phyloP scores from a whole-genome alignment of 2,888 invertebrate species.

The Criorhina ranunculi region DNA sequence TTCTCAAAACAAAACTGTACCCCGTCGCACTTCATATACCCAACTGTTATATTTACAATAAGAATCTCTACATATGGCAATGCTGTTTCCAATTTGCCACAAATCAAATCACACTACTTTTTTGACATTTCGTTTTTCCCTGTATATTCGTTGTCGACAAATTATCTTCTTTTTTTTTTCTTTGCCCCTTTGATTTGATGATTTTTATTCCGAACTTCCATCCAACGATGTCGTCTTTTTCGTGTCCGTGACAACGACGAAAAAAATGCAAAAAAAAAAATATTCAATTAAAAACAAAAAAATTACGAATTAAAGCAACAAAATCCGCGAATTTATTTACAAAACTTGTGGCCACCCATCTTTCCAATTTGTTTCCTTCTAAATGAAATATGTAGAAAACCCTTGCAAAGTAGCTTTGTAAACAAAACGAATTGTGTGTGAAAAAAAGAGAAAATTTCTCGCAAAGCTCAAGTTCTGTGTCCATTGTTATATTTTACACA shows the following conservation, averaged over 20 bases:
- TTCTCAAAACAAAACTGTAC: too few species aligned
- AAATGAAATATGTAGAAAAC: conserved; percentile 36
- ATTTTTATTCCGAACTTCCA: conserved; percentile 75
- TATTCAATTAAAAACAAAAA: conserved; percentile 43
- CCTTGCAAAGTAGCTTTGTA: conserved; percentile 64
- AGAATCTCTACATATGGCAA: conserved; percentile 12
- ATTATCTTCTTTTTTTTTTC: conserved; percentile 30
- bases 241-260: conserved; percentile 74
- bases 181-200: conserved; percentile 33
- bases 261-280: conserved; percentile 57
- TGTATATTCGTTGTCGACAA: conserved; percentile 27
- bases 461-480: conserved; percentile 70
- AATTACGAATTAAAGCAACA: conserved; percentile 42
- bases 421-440: conserved; percentile 69
- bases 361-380: conserved; percentile 37
- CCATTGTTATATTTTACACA: conserved; percentile 74
- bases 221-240: conserved; percentile 74
- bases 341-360: conserved; percentile 33
- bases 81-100: conserved; percentile 37
- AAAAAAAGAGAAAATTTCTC: conserved; percentile 60
- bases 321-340: conserved; percentile 52
- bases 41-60: conserved; percentile 57
- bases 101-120: conserved; percentile 10
- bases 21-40: background rate
- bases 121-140: conserved; percentile 51